A percentile compares a stretch with the other conserved stretches of the same genome.
Evolutionary conservation across 2,888 invertebrate species (phyloP).

Genomic region (Rosalia funebris): DNA sequence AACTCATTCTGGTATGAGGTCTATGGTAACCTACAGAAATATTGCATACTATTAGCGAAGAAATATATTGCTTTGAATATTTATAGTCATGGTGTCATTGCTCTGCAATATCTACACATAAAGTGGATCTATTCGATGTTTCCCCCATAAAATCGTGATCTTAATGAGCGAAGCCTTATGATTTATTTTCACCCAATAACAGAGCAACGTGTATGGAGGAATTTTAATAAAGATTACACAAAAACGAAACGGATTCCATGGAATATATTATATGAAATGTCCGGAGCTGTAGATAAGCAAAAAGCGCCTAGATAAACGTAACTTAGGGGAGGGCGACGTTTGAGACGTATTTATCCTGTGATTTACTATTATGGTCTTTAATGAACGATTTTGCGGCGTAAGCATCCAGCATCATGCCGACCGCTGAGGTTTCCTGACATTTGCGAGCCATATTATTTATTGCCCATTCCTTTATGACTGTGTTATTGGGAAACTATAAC

Average conservation of each 20-base stretch:
- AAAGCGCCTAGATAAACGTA: background rate
- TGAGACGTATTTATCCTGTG: slow-evolving; percentile 42
- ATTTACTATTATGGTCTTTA: slow-evolving; percentile 53
- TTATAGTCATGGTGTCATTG: background rate
- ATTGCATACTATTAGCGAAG: no score
- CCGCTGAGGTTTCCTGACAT: slow-evolving; percentile 45
- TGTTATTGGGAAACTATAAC: slow-evolving; percentile 16
- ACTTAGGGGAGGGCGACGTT: background rate
- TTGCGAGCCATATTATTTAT: slow-evolving; percentile 52
- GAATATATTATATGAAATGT: background rate
- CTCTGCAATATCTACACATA: background rate
- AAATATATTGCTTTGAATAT: no score
- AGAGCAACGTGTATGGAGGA: background rate
- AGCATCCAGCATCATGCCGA: slow-evolving; percentile 47
- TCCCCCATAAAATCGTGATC: background rate
- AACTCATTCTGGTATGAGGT: no score
- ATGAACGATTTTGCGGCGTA: slow-evolving; percentile 52
- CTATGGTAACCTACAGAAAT: no score
- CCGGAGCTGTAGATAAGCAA: background rate
- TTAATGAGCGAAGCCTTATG: background rate
- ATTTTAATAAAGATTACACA: background rate
- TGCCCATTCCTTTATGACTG: slow-evolving; percentile 48
- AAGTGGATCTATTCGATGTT: background rate
- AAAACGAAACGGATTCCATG: background rate
- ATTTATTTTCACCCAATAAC: background rate